These are phyloP conservation scores for Xenopus laevis DNA, from an alignment of 2,113 vertebrate species.

Conservation along the genomic window DNA sequence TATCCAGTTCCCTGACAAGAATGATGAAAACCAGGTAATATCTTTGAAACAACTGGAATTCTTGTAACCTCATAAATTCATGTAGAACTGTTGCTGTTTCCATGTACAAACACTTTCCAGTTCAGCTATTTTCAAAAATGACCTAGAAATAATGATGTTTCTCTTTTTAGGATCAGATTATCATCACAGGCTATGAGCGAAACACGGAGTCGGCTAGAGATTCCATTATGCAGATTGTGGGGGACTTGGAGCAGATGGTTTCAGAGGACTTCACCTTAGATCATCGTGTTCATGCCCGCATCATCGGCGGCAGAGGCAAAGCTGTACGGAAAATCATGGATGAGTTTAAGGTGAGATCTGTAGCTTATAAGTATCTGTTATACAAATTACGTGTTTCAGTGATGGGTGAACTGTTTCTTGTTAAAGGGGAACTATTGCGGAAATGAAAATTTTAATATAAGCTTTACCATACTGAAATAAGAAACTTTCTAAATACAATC, in stretches of 20 bases:
- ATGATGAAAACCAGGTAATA: conserved; percentile 88
- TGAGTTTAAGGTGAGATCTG: conserved; percentile 85
- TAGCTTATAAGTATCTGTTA: background rate
- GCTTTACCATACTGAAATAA: too few species aligned
- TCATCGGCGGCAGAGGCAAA: conserved; percentile 93
- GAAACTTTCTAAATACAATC: too few species aligned
- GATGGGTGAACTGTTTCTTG: too few species aligned
- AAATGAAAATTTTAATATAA: too few species aligned
- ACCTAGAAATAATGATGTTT: background rate
- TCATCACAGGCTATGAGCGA: conserved; percentile 92
- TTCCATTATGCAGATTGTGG: conserved; percentile 88
- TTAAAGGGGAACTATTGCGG: too few species aligned
- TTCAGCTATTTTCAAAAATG: too few species aligned
- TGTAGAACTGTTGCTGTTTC: too few species aligned
- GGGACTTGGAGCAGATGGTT: conserved; percentile 93
- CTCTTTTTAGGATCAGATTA: conserved; percentile 84
- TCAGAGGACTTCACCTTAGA: conserved; percentile 90
- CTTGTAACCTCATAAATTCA: too few species aligned
- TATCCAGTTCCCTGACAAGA: conserved; percentile 97
- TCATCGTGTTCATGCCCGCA: conserved; percentile 91
- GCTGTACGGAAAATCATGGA: conserved; percentile 98
- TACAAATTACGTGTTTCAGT: too few species aligned
- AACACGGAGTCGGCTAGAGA: conserved; percentile 88
- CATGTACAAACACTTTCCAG: too few species aligned
- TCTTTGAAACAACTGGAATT: too few species aligned